Base-by-base conservation (phyloP, 2,797 vertebrate genomes). In the Phyllotis vaccarum region DNA sequence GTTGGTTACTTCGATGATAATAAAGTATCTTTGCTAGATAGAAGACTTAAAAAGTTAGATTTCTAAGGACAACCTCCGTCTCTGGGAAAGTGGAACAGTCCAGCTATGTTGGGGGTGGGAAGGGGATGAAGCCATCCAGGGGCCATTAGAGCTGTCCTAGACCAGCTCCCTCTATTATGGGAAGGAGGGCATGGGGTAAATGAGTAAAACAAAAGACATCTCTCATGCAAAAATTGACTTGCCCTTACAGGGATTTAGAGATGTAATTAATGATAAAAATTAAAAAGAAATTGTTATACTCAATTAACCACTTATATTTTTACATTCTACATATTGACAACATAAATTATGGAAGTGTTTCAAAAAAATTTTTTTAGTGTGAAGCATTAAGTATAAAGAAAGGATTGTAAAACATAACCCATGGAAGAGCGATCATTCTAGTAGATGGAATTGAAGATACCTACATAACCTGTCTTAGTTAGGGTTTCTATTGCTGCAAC, bases 21-120 rank as follows among this genome's bases (percentile, higher is more conserved):
- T 64, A 43, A 66, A 81, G 81, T 76, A 52, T 0, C 21, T 82
- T 85, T 56, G 0, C 22, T 52, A 58, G 66, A 14, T 31, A 17
- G 74, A 17, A 27, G 8, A 31, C 5, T 29, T 91, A 94, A 31
- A 49, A 68, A 92, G 40, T 56, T 80, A 12, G 34, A 89, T 76
- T 80, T 90, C 40, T 66, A 34, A 64, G 54, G 90, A 74, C 9
- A 0, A 5, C 5, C 56, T n/a, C 80, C 66, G 17, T 3, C 72
- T 76, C 54, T 0, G 27, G 52, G 46, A 86, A 94, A 79, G 89
- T 97, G 95, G 94, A 94, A 72, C 70, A n/a, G 83, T 62, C 95
- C 86, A 70, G 27, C 2, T 40, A 62, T 46, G 0, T 31, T 13
- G 3, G 40, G 22, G 58, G 27, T 85, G 43, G 19, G 62, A 2